Evolutionary conservation across 37 sponge, comb jelly and placozoan species (phyloP).

Genomic region (Cliona cf. orientalis): DNA sequence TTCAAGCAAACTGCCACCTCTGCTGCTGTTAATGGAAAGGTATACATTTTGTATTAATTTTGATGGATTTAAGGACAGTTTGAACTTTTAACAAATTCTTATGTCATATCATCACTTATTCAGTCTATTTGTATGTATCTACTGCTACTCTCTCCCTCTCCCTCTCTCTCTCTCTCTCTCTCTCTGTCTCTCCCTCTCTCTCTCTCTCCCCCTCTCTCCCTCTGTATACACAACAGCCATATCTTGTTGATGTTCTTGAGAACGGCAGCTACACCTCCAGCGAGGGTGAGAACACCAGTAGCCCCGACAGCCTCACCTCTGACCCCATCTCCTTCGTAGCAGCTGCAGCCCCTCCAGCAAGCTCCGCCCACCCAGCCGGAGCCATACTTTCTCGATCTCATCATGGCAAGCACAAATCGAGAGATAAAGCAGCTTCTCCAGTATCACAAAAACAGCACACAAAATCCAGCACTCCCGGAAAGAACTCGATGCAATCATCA

Average conservation of each 20-base stretch:
- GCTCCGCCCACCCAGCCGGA: not conserved
- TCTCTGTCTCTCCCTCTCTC: not conserved
- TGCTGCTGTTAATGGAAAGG: no score
- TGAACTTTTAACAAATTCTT: no score
- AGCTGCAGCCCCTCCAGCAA: not conserved
- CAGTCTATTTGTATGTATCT: not conserved
- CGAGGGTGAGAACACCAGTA: conserved; percentile 5
- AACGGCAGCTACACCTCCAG: not conserved
- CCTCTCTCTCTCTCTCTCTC: not conserved
- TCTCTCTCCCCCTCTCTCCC: not conserved
- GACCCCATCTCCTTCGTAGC: conserved; percentile 5
- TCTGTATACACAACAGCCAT: no score
- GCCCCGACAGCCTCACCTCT: conserved; percentile 23
- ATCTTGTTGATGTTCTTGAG: not conserved
- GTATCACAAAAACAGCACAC: not conserved
- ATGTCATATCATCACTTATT: not conserved
- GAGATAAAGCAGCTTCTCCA: not conserved
- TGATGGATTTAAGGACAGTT: no score
- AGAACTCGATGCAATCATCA: not conserved
- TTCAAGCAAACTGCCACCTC: no score
- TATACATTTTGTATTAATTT: no score
- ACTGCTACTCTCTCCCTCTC: not conserved
- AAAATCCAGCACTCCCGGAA: not conserved
- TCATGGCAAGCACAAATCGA: not conserved
- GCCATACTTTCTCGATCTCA: not conserved